These are phyloP conservation scores for Grallaria varia DNA, from an alignment of 2,113 vertebrate species.

Conservation along the genomic window DNA sequence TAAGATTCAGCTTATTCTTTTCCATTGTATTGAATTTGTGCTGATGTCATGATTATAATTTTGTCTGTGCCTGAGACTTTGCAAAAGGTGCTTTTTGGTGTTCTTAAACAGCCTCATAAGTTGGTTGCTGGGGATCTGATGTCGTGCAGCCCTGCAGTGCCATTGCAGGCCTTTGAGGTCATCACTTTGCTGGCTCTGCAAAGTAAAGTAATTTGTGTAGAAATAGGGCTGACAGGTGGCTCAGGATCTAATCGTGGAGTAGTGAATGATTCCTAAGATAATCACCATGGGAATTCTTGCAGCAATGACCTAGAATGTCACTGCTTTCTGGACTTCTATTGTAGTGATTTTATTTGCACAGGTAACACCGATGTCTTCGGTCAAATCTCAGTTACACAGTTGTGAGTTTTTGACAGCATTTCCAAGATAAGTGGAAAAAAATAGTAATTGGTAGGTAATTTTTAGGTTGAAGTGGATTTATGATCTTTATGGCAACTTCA, in stretches of 20 bases:
- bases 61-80: neutral
- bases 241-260: neutral
- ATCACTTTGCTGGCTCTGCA: neutral
- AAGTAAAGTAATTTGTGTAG: neutral
- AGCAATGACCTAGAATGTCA: neutral
- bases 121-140: neutral
- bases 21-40: neutral
- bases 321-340: neutral
- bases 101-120: neutral
- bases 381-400: neutral
- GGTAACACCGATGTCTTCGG: neutral
- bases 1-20: conserved; percentile 36
- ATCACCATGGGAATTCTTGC: neutral
- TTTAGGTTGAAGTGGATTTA: neutral
- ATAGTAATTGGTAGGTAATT: neutral
- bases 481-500: neutral
- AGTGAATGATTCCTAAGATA: neutral
- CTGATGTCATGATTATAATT: neutral
- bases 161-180: neutral
- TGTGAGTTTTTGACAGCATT: neutral
- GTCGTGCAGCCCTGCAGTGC: neutral
- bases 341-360: neutral
- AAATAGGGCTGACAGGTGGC: neutral
- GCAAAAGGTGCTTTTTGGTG: neutral
- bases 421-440: neutral